Percentiles rank a stretch among this genome's conserved stretches.
Evolutionary conservation across 2,113 vertebrate species (phyloP).

Genomic region (Steatornis caripensis): DNA sequence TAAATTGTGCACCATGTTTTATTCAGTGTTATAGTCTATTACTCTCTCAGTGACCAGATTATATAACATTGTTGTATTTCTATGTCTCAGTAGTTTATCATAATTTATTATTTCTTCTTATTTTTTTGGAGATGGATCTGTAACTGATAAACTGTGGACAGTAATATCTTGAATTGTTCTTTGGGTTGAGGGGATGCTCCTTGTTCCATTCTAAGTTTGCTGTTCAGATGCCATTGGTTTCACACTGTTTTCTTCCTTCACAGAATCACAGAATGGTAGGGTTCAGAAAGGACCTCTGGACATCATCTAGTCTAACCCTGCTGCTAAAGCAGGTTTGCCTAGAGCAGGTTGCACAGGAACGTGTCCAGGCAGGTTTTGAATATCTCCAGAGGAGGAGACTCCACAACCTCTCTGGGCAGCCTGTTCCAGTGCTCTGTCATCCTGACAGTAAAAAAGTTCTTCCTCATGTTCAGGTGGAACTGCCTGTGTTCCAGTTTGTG

Average conservation of each 20-base stretch:
- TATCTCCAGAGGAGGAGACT: too few relatives aligned
- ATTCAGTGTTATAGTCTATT: not conserved
- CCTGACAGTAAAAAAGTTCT: too few relatives aligned
- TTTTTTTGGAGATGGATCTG: not conserved
- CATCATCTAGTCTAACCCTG: too few relatives aligned
- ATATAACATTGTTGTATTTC: not conserved
- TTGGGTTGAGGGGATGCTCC: not conserved
- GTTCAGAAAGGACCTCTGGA: too few relatives aligned
- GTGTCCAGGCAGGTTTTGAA: too few relatives aligned
- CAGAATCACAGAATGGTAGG: too few relatives aligned
- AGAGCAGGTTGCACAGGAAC: too few relatives aligned
- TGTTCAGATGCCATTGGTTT: not conserved
- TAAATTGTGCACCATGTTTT: not conserved
- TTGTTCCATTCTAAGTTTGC: not conserved
- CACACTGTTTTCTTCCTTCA: not conserved
- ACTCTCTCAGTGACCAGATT: not conserved
- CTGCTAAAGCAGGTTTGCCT: too few relatives aligned
- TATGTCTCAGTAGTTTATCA: not conserved
- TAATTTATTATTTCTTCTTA: not conserved
- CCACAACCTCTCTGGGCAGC: too few relatives aligned
- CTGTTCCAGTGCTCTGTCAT: too few relatives aligned
- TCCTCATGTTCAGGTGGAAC: too few relatives aligned
- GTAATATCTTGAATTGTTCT: not conserved
- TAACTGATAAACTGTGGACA: not conserved
- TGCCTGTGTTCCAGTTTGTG: too few relatives aligned